Conservation (phyloP, 2,888 invertebrate species). For the Leptura quadrifasciata region DNA sequence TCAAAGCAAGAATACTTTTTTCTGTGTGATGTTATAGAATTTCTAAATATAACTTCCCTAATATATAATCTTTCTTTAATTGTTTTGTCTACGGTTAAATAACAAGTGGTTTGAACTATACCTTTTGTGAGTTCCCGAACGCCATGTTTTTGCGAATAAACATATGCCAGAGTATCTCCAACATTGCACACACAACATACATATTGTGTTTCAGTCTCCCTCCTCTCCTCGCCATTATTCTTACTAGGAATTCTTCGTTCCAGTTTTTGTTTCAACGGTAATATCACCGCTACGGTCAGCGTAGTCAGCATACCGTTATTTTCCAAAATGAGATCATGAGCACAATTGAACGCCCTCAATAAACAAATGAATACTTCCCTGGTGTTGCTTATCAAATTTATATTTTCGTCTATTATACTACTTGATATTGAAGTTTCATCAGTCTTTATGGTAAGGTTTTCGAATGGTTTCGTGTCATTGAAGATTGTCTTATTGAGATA, state of each 20-base stretch:
- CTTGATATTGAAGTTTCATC: constrained; percentile 58
- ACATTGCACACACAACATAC: constrained; percentile 92
- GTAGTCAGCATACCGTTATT: constrained; percentile 89
- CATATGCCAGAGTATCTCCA: constrained; percentile 92
- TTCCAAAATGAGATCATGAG: constrained; percentile 88
- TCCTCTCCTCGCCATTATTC: constrained; percentile 46
- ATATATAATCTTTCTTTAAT: no score
- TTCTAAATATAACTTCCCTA: no score
- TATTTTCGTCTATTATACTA: constrained; percentile 50
- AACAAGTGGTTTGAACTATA: no score
- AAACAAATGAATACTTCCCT: constrained; percentile 87
- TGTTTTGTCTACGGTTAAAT: no score
- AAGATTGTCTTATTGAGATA: constrained; percentile 86
- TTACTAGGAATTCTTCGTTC: constrained; percentile 40
- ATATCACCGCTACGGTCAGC: constrained; percentile 86
- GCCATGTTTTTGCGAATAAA: constrained; percentile 85
- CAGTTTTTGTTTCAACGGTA: constrained; percentile 76
- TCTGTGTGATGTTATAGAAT: no score
- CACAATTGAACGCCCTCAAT: constrained; percentile 87
- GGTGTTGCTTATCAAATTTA: constrained; percentile 74
- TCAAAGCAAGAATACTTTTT: no score
- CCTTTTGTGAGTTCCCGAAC: constrained; percentile 88
- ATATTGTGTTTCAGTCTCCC: constrained; percentile 73
- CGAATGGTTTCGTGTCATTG: constrained; percentile 71
- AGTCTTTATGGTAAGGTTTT: constrained; percentile 66